phyloP scores from a whole-genome alignment of 2,113 vertebrate species.

The Dicerorhinus sumatrensis region DNA sequence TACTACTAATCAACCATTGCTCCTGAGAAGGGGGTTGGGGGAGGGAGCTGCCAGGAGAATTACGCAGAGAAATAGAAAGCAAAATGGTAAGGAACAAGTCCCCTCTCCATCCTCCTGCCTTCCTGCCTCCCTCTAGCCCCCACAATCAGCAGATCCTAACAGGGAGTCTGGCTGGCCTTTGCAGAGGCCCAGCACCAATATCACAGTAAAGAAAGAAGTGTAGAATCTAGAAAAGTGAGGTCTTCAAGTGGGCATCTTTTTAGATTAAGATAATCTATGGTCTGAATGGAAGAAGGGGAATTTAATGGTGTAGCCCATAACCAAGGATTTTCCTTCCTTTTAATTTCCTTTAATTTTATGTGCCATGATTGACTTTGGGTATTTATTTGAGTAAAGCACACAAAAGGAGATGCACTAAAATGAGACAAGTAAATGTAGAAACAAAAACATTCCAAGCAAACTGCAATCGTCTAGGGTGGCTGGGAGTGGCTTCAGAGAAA shows the following conservation, averaged over 20 bases:
- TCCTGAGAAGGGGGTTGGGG: fast-evolving
- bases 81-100: neutral
- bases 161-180: neutral
- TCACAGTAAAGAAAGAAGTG: neutral
- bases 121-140: fast-evolving
- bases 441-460: neutral
- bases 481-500: neutral
- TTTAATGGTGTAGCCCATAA: neutral
- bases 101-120: neutral
- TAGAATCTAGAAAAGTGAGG: neutral
- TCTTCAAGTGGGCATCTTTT: neutral
- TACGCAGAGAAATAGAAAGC: neutral
- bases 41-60: neutral
- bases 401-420: too few species aligned
- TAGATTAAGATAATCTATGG: neutral
- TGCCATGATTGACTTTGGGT: neutral
- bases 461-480: neutral
- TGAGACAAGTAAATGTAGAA: neutral
- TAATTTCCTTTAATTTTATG: neutral
- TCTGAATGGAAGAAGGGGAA: neutral
- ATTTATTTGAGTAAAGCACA: neutral
- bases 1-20: neutral
- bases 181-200: neutral
- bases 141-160: neutral
- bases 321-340: neutral